Percentiles rank a stretch among this genome's conserved stretches.
Conservation (phyloP, 2,113 vertebrate genomes). For the Notarius lentiginosus region DNA sequence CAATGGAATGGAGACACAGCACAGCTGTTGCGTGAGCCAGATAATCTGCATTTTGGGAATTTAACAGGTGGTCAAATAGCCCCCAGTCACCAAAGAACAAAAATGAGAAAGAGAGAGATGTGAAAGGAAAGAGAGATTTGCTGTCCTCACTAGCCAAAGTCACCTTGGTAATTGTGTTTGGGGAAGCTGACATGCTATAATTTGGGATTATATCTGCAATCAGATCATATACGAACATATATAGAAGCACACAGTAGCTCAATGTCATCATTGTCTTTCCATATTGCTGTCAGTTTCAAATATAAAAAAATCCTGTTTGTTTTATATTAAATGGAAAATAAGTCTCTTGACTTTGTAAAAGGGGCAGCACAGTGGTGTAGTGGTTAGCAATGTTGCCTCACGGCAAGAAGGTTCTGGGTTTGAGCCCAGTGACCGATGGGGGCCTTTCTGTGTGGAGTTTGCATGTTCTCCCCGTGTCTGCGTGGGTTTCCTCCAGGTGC, state of each 20-base stretch:
- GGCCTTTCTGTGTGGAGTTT: no score
- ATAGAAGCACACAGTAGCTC: neutral
- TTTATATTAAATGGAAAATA: neutral
- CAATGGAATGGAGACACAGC: slow-evolving; percentile 5
- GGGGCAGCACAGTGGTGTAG: no score
- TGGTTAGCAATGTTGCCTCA: no score
- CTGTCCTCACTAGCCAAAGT: neutral
- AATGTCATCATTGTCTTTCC: neutral
- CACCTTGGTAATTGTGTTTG: slow-evolving; percentile 33
- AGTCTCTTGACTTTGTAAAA: neutral
- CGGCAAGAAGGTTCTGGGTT: no score
- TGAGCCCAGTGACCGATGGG: no score
- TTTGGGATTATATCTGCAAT: slow-evolving; percentile 22
- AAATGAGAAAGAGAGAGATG: neutral
- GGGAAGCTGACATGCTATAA: neutral
- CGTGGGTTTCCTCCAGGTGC: no score
- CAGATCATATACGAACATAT: neutral
- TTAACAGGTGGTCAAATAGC: slow-evolving; percentile 12
- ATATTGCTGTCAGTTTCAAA: neutral
- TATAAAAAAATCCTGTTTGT: neutral
- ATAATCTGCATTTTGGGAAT: slow-evolving; percentile 21
- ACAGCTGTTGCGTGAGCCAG: slow-evolving; percentile 48
- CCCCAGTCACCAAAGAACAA: slow-evolving; percentile 8
- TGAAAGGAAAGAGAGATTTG: slow-evolving; percentile 5
- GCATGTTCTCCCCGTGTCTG: no score